Percentiles rank a stretch among this genome's conserved stretches.
These are phyloP conservation scores for Chydorus sphaericus DNA, from an alignment of 2,888 invertebrate genomes.

Conservation along the genomic window DNA sequence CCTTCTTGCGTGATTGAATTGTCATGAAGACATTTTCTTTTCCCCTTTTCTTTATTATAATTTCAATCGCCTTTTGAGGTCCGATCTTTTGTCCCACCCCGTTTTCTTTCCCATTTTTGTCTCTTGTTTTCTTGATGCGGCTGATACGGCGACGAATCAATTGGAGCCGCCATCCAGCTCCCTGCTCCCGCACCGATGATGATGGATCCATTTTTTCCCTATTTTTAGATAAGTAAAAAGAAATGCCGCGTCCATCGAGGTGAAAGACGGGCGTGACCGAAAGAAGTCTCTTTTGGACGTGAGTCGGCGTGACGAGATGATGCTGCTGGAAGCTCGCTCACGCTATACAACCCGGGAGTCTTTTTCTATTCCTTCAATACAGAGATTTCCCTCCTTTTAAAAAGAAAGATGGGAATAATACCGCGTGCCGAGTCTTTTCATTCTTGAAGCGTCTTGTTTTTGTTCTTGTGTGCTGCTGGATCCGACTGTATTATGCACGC, in stretches of 20 bases:
- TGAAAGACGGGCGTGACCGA: neutral
- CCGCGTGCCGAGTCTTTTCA: neutral
- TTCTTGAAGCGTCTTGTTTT: neutral
- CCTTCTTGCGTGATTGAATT: constrained; percentile 7
- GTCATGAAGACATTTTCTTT: neutral
- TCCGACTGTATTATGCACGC: neutral
- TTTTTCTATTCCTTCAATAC: too few species aligned
- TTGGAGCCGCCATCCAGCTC: neutral
- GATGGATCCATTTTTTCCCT: neutral
- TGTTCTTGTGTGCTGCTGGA: neutral
- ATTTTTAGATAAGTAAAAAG: neutral
- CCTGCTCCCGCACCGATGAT: neutral
- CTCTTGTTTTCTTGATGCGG: neutral
- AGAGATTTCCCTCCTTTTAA: neutral
- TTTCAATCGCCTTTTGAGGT: too few species aligned
- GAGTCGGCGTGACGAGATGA: neutral
- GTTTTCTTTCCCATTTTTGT: neutral
- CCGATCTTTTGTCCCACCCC: too few species aligned
- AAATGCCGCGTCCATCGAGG: neutral
- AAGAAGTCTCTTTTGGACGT: too few species aligned
- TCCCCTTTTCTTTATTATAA: neutral
- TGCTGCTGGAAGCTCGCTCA: neutral
- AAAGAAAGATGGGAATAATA: neutral
- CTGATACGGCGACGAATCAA: neutral
- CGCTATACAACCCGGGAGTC: too few species aligned